Conservation (phyloP, 2,113 vertebrate species). For the Tamias sibiricus region DNA sequence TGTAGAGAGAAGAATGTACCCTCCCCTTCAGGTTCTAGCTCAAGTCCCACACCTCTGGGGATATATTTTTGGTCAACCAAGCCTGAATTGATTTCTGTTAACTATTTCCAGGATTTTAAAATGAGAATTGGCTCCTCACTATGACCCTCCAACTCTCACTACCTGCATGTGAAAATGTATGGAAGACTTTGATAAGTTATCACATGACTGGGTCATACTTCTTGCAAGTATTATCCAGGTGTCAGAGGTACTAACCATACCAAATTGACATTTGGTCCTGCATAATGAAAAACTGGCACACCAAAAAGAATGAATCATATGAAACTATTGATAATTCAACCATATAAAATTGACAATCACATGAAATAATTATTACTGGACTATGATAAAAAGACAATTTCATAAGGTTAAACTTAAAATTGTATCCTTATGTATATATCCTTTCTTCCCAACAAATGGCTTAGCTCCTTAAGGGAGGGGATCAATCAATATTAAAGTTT, state of each 20-base stretch:
- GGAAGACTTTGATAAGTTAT: not conserved
- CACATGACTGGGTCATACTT: not conserved
- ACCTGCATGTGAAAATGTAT: not conserved
- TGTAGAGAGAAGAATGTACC: not conserved
- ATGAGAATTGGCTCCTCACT: not conserved
- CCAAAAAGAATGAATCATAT: not conserved
- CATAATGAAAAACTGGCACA: not conserved
- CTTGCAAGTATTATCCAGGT: too few species aligned
- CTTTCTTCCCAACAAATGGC: not conserved
- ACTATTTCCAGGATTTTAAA: not conserved
- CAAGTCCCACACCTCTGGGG: not conserved
- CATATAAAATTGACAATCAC: not conserved
- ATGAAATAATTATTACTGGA: not conserved
- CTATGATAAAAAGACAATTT: slow-evolving; percentile 25
- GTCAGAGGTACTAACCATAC: not conserved
- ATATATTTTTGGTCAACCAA: not conserved
- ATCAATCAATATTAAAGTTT: not conserved
- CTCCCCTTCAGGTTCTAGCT: not conserved
- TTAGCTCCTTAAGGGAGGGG: not conserved
- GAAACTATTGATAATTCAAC: not conserved
- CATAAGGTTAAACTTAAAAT: not conserved
- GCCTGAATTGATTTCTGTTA: not conserved
- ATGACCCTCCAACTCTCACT: not conserved
- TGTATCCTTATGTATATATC: not conserved
- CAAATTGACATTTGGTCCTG: not conserved